Evolutionary conservation across 2,113 vertebrate species (phyloP), one percentile per base, ranked within the genome.

Genomic region (Mormoops blainvillei): DNA sequence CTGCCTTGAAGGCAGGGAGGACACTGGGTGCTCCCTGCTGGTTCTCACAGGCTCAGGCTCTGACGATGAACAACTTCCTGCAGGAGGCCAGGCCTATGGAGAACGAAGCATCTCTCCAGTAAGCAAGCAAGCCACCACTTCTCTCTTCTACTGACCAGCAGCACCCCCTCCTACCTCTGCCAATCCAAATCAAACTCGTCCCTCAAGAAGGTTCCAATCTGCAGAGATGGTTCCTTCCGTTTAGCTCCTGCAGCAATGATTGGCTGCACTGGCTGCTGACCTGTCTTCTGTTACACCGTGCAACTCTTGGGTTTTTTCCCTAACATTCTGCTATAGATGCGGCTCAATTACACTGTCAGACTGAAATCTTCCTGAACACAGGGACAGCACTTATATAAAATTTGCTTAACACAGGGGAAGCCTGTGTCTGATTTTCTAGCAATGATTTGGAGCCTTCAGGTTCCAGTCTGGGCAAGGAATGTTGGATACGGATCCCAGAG

Each of bases 61-160:
- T 65, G 95, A 33, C 1, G 71, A 45, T 13, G 65, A 18, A 14
- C 12, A 65, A n/a, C 50, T 96, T 14, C 31, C 56, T 41, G 63
- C 85, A 38, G 97, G 97, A 91, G 97, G 97, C 97, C 95, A 97
- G 63, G 81, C 91, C 97, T 97, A 12, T 20, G 80, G 56, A 94
- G 41, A 92, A 83, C 0, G 28, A 92, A 90, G 56, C 48, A 73
- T 87, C 24, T 41, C 19, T 82, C n/a, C n/a, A 63, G 8, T 80
- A 31, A 89, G 80, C 63, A 74, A 86, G 48, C 41, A 82, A 73
- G n/a, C 18, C 31, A 87, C n/a, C 28, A 36, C 18, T 84, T 90
- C 58, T 68, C 2, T 16, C 14, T 36, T 48, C 33, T 1, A 65
- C 38, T 65, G 33, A 43, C 36, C 18, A 41, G 14, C 52, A 85